These are phyloP conservation scores for Meloe dianella DNA, from an alignment of 2,888 invertebrate genomes.

Conservation along the genomic window DNA sequence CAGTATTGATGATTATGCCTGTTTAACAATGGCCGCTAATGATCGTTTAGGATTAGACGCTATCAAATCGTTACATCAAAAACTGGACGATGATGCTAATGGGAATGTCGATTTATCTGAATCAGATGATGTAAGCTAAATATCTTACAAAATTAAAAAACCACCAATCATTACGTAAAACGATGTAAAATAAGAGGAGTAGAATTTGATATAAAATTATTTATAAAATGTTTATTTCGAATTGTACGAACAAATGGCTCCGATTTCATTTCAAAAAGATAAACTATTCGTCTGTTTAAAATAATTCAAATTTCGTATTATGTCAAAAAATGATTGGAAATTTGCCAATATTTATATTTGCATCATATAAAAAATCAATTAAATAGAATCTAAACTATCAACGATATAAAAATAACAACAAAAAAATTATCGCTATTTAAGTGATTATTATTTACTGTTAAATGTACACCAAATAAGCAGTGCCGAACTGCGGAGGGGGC, in stretches of 20 bases:
- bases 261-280: too few species aligned
- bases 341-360: not conserved
- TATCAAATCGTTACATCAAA: conserved; percentile 88
- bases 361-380: not conserved
- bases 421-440: too few species aligned
- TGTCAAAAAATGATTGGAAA: conserved; percentile 1
- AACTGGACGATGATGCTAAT: conserved; percentile 97
- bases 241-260: not conserved
- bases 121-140: conserved; percentile 87
- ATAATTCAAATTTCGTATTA: not conserved
- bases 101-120: conserved; percentile 97
- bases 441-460: too few species aligned
- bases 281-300: too few species aligned
- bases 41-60: conserved; percentile 92
- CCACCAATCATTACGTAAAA: too few species aligned
- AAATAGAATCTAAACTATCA: not conserved
- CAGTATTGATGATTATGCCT: conserved; percentile 74
- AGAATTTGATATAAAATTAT: not conserved
- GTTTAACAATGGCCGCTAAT: conserved; percentile 72
- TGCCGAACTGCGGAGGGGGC: too few species aligned
- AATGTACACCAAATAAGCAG: too few species aligned
- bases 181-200: too few species aligned
- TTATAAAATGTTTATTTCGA: not conserved
- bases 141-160: too few species aligned
- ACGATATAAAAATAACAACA: not conserved